Percentiles rank a stretch among this genome's conserved stretches.
Conservation (phyloP, 2,888 invertebrate genomes). For the Drepana falcataria region DNA sequence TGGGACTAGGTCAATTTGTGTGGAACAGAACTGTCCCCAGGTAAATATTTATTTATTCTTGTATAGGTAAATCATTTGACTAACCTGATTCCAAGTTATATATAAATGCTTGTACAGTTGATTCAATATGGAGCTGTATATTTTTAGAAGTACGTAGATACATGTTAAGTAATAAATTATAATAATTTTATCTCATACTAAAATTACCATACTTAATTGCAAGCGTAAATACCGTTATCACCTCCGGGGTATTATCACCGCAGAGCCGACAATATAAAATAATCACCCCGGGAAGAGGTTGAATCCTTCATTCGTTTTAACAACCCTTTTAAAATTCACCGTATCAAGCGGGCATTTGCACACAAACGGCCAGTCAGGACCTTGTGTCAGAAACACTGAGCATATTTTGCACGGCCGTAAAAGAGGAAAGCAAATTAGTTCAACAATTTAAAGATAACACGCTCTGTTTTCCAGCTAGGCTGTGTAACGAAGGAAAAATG, state of each 20-base stretch:
- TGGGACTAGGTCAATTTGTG: no score
- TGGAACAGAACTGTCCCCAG: no score
- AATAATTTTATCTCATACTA: not conserved
- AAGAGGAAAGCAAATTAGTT: slow-evolving; percentile 44
- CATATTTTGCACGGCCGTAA: slow-evolving; percentile 42
- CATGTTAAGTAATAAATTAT: no score
- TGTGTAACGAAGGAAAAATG: slow-evolving; percentile 4
- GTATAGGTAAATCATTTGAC: no score
- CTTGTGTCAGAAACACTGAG: slow-evolving; percentile 39
- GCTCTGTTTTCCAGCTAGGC: slow-evolving; percentile 25
- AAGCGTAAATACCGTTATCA: not conserved
- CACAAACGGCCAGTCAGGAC: slow-evolving; percentile 44
- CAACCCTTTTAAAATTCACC: slow-evolving; percentile 44
- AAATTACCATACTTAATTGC: not conserved
- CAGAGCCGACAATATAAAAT: slow-evolving; percentile 33
- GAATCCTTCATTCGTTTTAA: slow-evolving; percentile 53
- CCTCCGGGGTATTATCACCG: slow-evolving; percentile 12
- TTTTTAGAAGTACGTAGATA: no score
- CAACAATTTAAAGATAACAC: slow-evolving; percentile 21
- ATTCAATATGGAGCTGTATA: no score
- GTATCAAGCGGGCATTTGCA: slow-evolving; percentile 53
- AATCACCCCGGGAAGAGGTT: slow-evolving; percentile 23
- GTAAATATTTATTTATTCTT: no score
- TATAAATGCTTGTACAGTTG: no score
- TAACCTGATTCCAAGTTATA: no score